These are phyloP conservation scores for Parelbella ahira DNA, from an alignment of 2,888 invertebrate species.

Conservation along the genomic window DNA sequence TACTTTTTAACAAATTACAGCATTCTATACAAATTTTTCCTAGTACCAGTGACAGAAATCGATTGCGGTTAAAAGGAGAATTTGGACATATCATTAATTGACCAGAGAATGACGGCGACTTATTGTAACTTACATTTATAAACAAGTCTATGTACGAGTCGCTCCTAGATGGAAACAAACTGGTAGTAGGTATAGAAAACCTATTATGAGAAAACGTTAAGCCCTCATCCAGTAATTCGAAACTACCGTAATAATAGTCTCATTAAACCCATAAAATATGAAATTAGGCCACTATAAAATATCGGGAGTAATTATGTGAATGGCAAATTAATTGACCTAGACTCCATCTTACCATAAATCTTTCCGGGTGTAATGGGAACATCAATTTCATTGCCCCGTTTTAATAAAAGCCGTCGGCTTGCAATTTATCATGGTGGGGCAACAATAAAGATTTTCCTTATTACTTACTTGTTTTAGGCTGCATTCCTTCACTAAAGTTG, in stretches of 20 bases:
- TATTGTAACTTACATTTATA: too few relatives aligned
- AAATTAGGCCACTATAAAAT: conserved; percentile 28
- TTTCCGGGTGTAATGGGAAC: conserved; percentile 41
- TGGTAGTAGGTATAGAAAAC: too few relatives aligned
- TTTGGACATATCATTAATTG: too few relatives aligned
- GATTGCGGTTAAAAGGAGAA: too few relatives aligned
- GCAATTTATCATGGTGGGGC: conserved; percentile 41
- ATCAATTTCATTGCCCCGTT: conserved; percentile 46
- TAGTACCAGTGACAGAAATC: too few relatives aligned
- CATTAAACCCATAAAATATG: conserved; percentile 3
- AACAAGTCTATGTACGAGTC: too few relatives aligned
- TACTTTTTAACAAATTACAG: too few relatives aligned
- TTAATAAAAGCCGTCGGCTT: conserved; percentile 38
- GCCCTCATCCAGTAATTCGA: too few relatives aligned
- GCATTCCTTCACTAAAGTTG: neutral
- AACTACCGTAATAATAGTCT: conserved; percentile 1
- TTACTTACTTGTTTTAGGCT: conserved; percentile 11
- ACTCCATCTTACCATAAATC: conserved; percentile 42
- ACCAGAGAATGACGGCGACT: too few relatives aligned
- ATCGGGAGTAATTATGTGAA: conserved; percentile 39
- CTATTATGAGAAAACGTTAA: too few relatives aligned
- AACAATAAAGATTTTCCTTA: conserved; percentile 36
- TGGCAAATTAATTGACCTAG: conserved; percentile 42
- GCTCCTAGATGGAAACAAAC: too few relatives aligned
- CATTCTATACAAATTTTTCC: too few relatives aligned